Base-by-base conservation (phyloP, 2,888 invertebrate genomes). In the Synergus itoensis region DNA sequence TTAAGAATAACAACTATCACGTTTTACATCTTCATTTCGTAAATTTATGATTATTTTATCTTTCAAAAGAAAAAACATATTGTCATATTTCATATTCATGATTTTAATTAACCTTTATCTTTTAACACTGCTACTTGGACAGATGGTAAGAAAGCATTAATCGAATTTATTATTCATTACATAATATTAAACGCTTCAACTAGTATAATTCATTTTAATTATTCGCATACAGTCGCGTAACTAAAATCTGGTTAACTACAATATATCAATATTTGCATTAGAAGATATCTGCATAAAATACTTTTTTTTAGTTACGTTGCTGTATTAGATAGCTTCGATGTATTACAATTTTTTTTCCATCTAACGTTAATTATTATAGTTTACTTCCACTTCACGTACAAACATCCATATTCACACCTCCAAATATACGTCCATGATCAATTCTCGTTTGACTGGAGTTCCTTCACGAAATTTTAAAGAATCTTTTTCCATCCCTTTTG, bases 101-200 rank as follows among this genome's bases (percentile, higher is more conserved):
- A 7, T n/a, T 41, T 76, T 21, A 43, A 60, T 81, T 28, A 43
- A 57, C 8, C n/a, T 67, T 79, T 77, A 53, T 77, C n/a, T 62
- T 43, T 69, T 64, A 53, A 77, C 53, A 65, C 87, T 88, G 92
- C 91, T 89, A 91, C 91, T 88, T 86, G 92, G 92, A 92, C 91
- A 92, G 92, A 92, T 92, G 92, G 92, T 92, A 92, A 92, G 92
- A 92, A 53, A 89, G 86, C 88, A 87, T 88, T 87, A 86, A 84
- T 89, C 86, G 87, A 89, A 84, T 88, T 86, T 89, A 85, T 85
- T 89, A 86, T 86, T 87, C 88, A 85, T 84, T 86, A 87, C 86
- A 87, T 88, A 85, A 83, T 87, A 86, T 89, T 88, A 89, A 90
- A 85, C 87, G 90, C 90, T 90, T 90, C 87, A 81, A 86, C 86